Evolutionary conservation across 2,797 vertebrate species (phyloP).

Genomic region (Acanthopagrus latus): DNA sequence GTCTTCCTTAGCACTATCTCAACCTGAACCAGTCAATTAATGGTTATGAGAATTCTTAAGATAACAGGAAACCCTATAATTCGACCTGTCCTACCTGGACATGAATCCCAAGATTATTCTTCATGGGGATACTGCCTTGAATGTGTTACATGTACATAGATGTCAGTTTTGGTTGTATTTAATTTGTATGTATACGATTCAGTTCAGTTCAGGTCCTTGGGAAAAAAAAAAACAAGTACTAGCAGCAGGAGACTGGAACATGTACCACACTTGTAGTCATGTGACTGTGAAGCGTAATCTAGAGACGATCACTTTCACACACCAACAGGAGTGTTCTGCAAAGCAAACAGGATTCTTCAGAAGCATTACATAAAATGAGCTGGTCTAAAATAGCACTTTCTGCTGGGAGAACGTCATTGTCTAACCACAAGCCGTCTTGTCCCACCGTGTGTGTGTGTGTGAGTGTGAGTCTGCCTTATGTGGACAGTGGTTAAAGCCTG

Average conservation of each 20-base stretch:
- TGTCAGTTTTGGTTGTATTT: neutral
- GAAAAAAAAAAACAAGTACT: neutral
- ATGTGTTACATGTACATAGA: neutral
- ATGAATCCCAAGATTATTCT: neutral
- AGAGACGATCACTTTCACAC: constrained; percentile 61
- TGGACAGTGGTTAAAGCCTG: constrained; percentile 51
- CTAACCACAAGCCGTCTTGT: constrained; percentile 51
- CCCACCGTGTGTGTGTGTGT: constrained; percentile 25
- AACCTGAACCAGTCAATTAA: neutral
- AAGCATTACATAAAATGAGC: constrained; percentile 47
- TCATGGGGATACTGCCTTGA: neutral
- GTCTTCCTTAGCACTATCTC: neutral
- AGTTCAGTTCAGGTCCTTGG: neutral
- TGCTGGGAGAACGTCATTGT: constrained; percentile 53
- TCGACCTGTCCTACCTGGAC: neutral
- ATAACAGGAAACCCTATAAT: neutral
- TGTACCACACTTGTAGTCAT: neutral
- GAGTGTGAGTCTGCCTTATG: constrained; percentile 12
- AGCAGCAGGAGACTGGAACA: neutral
- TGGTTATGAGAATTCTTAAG: neutral
- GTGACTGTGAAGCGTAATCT: constrained; percentile 28
- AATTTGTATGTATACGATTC: no score
- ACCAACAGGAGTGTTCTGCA: constrained; percentile 40
- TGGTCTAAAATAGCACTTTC: constrained; percentile 57
- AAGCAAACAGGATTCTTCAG: constrained; percentile 52